Evolutionary conservation across 2,888 invertebrate genomes (phyloP), one percentile per base, ranked within the genome.

Genomic region (Choreutis nemorana): DNA sequence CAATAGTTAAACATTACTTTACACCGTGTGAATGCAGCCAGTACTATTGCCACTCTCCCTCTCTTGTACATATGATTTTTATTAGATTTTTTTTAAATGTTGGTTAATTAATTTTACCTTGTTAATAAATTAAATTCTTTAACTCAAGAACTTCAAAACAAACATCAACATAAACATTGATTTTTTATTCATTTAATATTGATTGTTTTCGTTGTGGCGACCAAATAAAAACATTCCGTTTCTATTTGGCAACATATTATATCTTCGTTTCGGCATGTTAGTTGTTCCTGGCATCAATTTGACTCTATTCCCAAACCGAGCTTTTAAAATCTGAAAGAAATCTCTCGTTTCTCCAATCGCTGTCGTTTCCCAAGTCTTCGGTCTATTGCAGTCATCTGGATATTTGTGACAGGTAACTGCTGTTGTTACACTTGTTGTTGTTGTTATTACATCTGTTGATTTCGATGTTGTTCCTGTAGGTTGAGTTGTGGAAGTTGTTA

Each of bases 291-390:
- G 54, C 23, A 70, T 34, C 8, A 62, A 8, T 31, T 42, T 51
- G 0, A 65, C 38, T 18, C 49, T 43, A 30, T 55, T 40, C 0
- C 72, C 70, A 31, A 43, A 72, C 6, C 50, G 47, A 9, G 55
- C 50, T 37, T 40, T 60, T 3, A 75, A 39, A 34, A 75, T 59
- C 46, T 62, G 62, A 14, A 49, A 61, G 26, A 68, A 70, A 32
- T 77, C 75, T 41, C 71, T 60, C 0, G 50, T 62, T 46, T 77
- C 75, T 1, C 63, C 65, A 21, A 36, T 32, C 2, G 37, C 27
- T n/a, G 77, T 75, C 0, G 72, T 73, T 34, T 70, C 70, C 77
- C 77, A 77, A 2, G 61, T 60, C 1, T 30, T 26, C 1, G 71
- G 73, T 20, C 49, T 35, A n/a, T 54, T 35, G 29, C 75, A 77